These are phyloP conservation scores for Platorchestia sp. DNA, from an alignment of 1,140 invertebrate species.

Conservation along the genomic window DNA sequence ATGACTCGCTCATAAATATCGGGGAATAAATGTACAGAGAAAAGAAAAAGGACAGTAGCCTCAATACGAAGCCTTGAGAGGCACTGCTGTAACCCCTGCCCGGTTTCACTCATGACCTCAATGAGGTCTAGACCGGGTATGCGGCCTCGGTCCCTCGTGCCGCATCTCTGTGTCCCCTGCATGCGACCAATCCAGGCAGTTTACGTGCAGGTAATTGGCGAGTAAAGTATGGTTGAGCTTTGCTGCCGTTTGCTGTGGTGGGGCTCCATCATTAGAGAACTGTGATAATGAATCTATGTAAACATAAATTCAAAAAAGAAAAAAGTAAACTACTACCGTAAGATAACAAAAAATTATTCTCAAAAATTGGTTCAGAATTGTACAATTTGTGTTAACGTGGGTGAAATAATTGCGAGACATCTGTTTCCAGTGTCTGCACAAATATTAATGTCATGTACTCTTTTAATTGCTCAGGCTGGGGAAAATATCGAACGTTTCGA, in stretches of 20 bases:
- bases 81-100: neutral
- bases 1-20: neutral
- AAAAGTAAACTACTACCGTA: neutral
- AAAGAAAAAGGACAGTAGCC: neutral
- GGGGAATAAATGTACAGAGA: neutral
- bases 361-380: neutral
- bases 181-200: neutral
- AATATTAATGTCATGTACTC: neutral
- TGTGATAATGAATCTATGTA: neutral
- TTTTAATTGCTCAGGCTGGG: neutral
- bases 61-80: neutral
- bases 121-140: neutral
- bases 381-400: neutral
- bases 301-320: neutral
- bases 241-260: neutral
- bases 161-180: neutral
- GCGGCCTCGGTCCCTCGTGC: neutral
- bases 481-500: too few species aligned
- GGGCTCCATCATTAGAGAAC: neutral
- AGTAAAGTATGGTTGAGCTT: neutral
- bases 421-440: neutral
- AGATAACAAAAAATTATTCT: neutral
- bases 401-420: neutral
- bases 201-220: neutral
- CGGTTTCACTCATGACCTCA: neutral